Base-by-base conservation (phyloP, 2,888 invertebrate genomes). In the Chrysodeixis includens region DNA sequence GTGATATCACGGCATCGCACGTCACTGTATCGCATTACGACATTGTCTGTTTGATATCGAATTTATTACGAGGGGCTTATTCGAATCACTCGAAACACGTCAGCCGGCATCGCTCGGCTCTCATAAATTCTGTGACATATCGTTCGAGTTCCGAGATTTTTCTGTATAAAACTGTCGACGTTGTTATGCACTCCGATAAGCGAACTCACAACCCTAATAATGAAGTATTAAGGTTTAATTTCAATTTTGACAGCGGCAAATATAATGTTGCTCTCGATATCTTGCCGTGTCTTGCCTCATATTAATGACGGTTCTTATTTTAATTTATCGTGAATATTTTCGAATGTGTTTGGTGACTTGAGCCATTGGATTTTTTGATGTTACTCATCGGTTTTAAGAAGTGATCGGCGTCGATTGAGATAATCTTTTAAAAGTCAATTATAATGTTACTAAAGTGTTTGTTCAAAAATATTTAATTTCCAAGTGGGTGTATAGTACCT, bases 91-190 rank as follows among this genome's bases (percentile, higher is more conserved):
- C 89, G 87, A 78, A 87, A 88, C 89, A 87, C 89, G 92, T 92
- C 92, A 92, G 85, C 86, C 87, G 83, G 82, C 84, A 84, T 86
- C 87, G 88, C 79, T 84, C 84, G 86, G 77, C 83, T 84, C 90
- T 92, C 92, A 92, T 93, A 93, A 93, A 93, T 92, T 92, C 83
- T 85, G 89, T 92, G 93, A 93, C 93, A 92, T 93, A 93, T 92
- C 91, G 92, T 85, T 81, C 86, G 86, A 86, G 84, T 90, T 90
- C 90, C 83, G 83, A 91, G 89, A 91, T 90, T 91, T 90, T 90
- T 88, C 82, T 86, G 83, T 84, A 85, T 87, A 87, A 87, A 86
- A 84, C 82, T 83, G 74, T 76, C 72, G 74, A 62, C 71, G 62
- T 71, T 69, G 66, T 74, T 74, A 69, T 77, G 67, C 79, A 66